Base-by-base conservation (phyloP, 2,113 vertebrate genomes). In the Sorex fumeus region DNA sequence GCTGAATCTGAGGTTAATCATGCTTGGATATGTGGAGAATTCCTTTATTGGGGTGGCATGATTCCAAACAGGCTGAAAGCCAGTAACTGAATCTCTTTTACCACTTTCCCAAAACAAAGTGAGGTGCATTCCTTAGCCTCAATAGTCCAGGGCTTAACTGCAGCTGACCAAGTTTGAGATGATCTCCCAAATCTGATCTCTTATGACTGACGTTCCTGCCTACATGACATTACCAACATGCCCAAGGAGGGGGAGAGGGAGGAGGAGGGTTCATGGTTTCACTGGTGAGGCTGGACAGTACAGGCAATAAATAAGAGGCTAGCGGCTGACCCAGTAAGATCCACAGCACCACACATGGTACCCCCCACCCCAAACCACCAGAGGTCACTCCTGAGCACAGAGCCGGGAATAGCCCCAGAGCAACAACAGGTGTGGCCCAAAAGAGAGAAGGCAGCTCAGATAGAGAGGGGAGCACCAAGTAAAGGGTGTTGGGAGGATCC, bases 181-280 rank as follows among this genome's bases (percentile, higher is more conserved):
- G 89, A 96, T 12, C 92, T 96, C 93, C 91, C 93, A 95, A 97
- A 94, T 72, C 64, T 76, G 93, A 90, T 94, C 97, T 86, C 91
- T 95, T 97, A 92, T 96, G 96, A 96, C 96, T 87, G 96, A 97
- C 94, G 95, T 40, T 95, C 94, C 91, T 95, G 88, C 74, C 94
- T 97, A 88, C 76, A 47, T 67, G 88, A 93, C 97, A 97, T 97
- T 95, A 88, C 90, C 95, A 81, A 87, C 97, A 96, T 95, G 93
- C 87, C 91, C 95, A 70, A 2, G 94, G 76, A 32, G 84, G 57
- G 57, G 18, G 57, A 3, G 6, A 4, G 18, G 57, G 21, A 23
- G 18, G 45, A 11, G 6, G 45, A 11, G 45, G 45, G 47, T 50
- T 50, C 47, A 50, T 50, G 47, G 9, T 50, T 10, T 50, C 47